phyloP scores from a whole-genome alignment of 2,797 vertebrate species.

The Bovichtus variegatus region DNA sequence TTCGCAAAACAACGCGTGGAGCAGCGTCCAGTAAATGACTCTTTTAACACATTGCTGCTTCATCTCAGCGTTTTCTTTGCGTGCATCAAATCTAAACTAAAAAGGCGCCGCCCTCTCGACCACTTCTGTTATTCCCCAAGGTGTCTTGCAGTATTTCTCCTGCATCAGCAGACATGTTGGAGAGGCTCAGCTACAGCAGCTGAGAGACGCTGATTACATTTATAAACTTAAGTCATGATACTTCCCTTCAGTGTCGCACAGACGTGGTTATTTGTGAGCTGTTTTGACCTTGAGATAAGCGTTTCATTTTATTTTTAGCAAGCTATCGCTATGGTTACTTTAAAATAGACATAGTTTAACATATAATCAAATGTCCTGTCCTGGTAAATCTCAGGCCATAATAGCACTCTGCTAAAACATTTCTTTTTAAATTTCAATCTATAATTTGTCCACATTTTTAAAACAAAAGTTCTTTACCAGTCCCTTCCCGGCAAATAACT shows the following conservation, averaged over 20 bases:
- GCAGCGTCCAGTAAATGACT: not conserved
- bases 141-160: constrained; percentile 18
- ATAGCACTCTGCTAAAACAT: not conserved
- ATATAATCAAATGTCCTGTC: not conserved
- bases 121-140: constrained; percentile 1
- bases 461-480: not conserved
- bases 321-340: not conserved
- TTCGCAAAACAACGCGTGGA: not conserved
- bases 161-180: constrained; percentile 22
- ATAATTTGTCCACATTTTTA: not conserved
- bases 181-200: constrained; percentile 11
- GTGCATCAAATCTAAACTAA: constrained; percentile 15
- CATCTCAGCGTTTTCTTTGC: not conserved
- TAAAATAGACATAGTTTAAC: not conserved
- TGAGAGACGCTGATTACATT: constrained; percentile 20
- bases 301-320: not conserved
- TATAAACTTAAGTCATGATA: not conserved
- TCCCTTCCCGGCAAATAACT: not conserved
- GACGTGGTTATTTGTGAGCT: not conserved
- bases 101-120: not conserved
- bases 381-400: not conserved
- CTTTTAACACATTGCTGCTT: not conserved
- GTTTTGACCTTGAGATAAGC: not conserved
- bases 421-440: no score
- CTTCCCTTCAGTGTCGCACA: not conserved